Percentiles rank a stretch among this genome's conserved stretches.
These are phyloP conservation scores for Cataglyphis rosenhaueri DNA, from an alignment of 2,888 invertebrate species.

Conservation along the genomic window DNA sequence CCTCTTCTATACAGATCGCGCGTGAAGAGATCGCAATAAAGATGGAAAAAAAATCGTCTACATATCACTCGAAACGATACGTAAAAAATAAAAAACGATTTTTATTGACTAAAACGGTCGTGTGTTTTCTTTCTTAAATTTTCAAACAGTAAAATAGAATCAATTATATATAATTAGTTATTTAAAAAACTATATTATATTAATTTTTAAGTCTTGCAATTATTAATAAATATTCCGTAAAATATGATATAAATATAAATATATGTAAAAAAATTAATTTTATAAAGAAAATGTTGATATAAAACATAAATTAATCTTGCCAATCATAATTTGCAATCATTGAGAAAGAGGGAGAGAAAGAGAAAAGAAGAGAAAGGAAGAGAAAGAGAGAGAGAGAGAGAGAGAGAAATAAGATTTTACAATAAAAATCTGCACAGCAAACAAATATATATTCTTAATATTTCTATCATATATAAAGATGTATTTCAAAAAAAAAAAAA, in stretches of 20 bases:
- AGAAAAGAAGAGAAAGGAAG: not conserved
- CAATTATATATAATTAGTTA: not conserved
- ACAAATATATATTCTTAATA: not conserved
- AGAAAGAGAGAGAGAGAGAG: not conserved
- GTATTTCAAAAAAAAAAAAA: not conserved
- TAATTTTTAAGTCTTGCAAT: not conserved
- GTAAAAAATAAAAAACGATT: constrained; percentile 31
- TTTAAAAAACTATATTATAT: not conserved
- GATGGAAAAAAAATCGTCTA: constrained; percentile 39
- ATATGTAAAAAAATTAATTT: not conserved
- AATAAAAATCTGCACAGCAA: not conserved
- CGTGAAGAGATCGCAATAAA: constrained; percentile 39
- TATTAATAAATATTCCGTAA: not conserved
- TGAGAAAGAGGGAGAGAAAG: not conserved
- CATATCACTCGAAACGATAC: constrained; percentile 49
- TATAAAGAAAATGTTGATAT: not conserved
- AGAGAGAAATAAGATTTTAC: not conserved
- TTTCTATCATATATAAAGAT: not conserved
- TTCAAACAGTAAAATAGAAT: not conserved
- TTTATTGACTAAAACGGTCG: constrained; percentile 26
- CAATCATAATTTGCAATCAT: not conserved
- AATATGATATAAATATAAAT: not conserved
- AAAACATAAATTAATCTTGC: not conserved
- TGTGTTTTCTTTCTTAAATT: not conserved
- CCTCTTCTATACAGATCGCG: constrained; percentile 61